Conservation (phyloP, 2,113 vertebrate species). For the Thomomys bottae region DNA sequence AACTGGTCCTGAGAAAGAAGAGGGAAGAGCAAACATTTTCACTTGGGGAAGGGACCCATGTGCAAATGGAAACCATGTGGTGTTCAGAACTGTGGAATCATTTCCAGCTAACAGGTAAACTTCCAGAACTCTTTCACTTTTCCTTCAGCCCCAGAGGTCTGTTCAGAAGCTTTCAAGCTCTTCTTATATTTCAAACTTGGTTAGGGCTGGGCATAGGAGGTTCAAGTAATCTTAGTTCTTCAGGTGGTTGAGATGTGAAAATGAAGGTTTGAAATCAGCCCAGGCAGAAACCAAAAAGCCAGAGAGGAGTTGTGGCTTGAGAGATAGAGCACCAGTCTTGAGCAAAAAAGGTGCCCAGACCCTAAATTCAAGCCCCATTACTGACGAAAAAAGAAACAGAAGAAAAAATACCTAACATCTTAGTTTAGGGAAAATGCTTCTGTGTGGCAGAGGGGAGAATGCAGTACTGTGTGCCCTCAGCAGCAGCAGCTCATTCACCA, state of each 20-base stretch:
- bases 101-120: background rate
- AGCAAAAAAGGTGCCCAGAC: too few relatives aligned
- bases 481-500: background rate
- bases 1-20: background rate
- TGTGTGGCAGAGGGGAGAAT: accelerated
- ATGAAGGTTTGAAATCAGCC: background rate
- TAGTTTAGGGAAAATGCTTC: background rate
- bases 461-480: too few relatives aligned
- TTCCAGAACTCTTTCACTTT: background rate
- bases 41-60: background rate
- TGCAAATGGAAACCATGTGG: too few relatives aligned
- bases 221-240: background rate
- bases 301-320: too few relatives aligned
- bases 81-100: background rate
- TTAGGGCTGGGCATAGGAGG: background rate
- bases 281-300: background rate
- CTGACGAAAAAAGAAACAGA: too few relatives aligned
- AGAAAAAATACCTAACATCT: background rate
- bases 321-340: too few relatives aligned
- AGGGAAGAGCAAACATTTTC: background rate
- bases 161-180: background rate
- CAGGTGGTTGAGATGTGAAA: background rate
- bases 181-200: background rate
- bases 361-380: background rate
- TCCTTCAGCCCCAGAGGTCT: background rate